Evolutionary conservation across 1,140 invertebrate species (phyloP).

Genomic region (Neodiprion fabricii): DNA sequence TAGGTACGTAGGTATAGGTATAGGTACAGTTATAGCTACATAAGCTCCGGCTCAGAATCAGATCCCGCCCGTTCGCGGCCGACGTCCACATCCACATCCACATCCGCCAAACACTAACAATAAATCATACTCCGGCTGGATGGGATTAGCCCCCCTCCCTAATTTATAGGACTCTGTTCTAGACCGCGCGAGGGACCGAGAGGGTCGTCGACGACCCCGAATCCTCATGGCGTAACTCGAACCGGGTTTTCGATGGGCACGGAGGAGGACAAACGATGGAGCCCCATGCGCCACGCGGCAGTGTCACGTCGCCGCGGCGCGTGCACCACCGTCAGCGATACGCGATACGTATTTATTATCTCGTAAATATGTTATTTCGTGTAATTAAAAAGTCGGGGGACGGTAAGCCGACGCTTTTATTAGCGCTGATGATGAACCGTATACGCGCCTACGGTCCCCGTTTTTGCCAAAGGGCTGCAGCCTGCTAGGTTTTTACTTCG

Average conservation of each 20-base stretch:
- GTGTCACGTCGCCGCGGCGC: background rate
- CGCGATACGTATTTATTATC: slow-evolving; percentile 4
- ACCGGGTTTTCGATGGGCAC: background rate
- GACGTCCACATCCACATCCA: background rate
- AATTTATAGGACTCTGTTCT: slow-evolving; percentile 3
- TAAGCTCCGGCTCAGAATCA: background rate
- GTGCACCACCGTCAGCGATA: background rate
- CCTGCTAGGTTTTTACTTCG: background rate
- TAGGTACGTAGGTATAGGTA: too few species aligned
- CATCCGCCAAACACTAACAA: background rate
- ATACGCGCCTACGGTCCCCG: background rate
- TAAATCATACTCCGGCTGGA: slow-evolving; percentile 1
- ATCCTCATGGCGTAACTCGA: background rate
- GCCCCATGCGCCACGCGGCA: background rate
- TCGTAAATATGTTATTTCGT: slow-evolving; percentile 5
- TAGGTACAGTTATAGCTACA: too few species aligned
- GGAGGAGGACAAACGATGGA: background rate
- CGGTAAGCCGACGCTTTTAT: slow-evolving; percentile 1
- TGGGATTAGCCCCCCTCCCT: slow-evolving; percentile 6
- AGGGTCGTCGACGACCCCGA: background rate
- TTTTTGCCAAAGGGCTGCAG: too few species aligned
- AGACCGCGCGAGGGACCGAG: background rate
- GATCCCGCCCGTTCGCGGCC: background rate
- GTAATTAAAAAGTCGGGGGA: background rate
- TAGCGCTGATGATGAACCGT: background rate